Evolutionary conservation across 2,113 vertebrate genomes (phyloP), one percentile per base, ranked within the genome.

Genomic region (Eleginops maclovinus): DNA sequence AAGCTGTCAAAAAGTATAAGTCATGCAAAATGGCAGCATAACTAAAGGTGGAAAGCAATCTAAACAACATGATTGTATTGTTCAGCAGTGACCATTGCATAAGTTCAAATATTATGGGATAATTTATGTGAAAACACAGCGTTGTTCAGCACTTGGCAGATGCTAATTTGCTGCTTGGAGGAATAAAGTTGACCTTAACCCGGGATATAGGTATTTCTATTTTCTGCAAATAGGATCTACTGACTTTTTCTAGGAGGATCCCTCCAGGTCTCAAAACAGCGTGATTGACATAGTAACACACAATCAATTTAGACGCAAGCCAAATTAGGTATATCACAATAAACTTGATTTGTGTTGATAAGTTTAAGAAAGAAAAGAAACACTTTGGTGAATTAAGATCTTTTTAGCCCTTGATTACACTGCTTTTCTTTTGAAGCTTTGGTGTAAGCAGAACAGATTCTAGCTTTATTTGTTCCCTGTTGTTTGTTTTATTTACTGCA

Each of bases 321-420:
- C 24, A 28, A 21, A 63, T 47, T 61, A 43, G 3, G 15, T 47
- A 26, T 7, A 24, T 11, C 43, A 12, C 44, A 49, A 44, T 64
- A 19, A 28, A 64, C 62, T n/a, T 26, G 62, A 50, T 50, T 50
- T 50, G 44, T 14, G 19, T 65, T 24, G 10, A 64, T 64, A 36
- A 8, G 31, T 50, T 28, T n/a, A 36, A 66, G 26, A 66, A 51
- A 36, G 50, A 50, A 50, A 50, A 19, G n/a, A 9, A 16, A 10
- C 1, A 22, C n/a, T n/a, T 65, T n/a, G 28, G 17, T 49, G 44
- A 44, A n/a, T n/a, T n/a, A n/a, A n/a, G n/a, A n/a, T n/a, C 17
- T 53, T 17, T 22, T 36, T n/a, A 36, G 28, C 19, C 31, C 28
- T 15, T 36, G 36, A 51, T 66, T 21, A 66, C 16, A 31, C 11